phyloP scores from a whole-genome alignment of 2,113 vertebrate genomes.

The Hippolais icterina region DNA sequence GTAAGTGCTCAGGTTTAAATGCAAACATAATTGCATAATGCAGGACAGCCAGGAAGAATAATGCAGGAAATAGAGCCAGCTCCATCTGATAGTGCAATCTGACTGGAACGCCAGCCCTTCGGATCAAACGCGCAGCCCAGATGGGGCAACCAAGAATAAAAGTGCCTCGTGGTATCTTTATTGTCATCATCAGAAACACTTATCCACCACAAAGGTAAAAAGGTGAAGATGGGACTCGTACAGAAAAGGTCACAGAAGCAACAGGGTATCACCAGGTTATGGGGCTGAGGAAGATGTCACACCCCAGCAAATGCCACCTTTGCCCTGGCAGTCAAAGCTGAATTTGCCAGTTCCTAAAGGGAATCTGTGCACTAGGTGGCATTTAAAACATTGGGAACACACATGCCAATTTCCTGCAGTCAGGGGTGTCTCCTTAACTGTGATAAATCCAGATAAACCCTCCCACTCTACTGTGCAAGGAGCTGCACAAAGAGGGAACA shows the following conservation, averaged over 20 bases:
- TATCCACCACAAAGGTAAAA: slow-evolving; percentile 60
- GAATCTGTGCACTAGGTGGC: not conserved
- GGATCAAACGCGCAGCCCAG: slow-evolving; percentile 62
- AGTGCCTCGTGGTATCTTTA: slow-evolving; percentile 54
- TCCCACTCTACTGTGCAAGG: not conserved
- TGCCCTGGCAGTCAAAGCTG: not conserved
- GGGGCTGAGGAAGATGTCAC: not conserved
- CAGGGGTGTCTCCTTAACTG: not conserved
- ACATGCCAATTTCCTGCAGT: not conserved
- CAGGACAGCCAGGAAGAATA: slow-evolving; percentile 73
- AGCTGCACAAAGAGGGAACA: not conserved
- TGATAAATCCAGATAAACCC: not conserved
- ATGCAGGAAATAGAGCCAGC: slow-evolving; percentile 75
- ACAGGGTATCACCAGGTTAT: not conserved
- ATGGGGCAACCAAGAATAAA: slow-evolving; percentile 44
- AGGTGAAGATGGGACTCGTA: slow-evolving; percentile 26
- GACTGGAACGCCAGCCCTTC: slow-evolving; percentile 61
- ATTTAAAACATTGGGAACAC: not conserved
- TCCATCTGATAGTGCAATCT: slow-evolving; percentile 78
- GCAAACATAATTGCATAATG: slow-evolving; percentile 79
- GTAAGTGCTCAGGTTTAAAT: slow-evolving; percentile 80
- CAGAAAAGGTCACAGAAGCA: slow-evolving; percentile 2
- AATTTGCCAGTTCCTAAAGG: not conserved
- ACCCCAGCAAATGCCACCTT: not conserved
- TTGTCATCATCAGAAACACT: slow-evolving; percentile 58